Evolutionary conservation across 2,888 invertebrate genomes (phyloP).

Genomic region (Actias luna): DNA sequence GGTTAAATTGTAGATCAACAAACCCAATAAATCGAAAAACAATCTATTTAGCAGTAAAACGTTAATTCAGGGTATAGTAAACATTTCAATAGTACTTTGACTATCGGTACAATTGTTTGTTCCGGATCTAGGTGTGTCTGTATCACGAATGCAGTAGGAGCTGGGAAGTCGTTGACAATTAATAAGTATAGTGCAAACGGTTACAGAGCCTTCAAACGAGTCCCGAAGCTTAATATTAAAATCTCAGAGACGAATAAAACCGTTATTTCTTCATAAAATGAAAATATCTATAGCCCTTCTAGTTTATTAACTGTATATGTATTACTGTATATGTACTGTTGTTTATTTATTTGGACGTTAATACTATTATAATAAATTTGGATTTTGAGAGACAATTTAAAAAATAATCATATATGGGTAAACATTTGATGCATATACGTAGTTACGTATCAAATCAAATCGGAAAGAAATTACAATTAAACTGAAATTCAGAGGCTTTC

Average conservation of each 20-base stretch:
- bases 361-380: too few species aligned
- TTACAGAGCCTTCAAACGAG: background rate
- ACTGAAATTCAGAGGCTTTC: background rate
- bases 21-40: background rate
- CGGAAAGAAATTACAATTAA: background rate
- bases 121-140: slow-evolving; percentile 11
- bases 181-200: background rate
- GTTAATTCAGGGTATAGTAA: background rate
- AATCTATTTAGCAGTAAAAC: background rate
- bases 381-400: too few species aligned
- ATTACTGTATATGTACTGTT: too few species aligned
- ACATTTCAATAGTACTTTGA: background rate
- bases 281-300: too few species aligned
- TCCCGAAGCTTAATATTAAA: background rate
- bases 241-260: background rate
- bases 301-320: too few species aligned
- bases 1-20: background rate
- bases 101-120: background rate
- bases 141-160: slow-evolving; percentile 4
- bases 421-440: too few species aligned
- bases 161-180: slow-evolving; percentile 7
- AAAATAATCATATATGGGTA: too few species aligned
- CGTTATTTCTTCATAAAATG: too few species aligned
- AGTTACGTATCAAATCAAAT: background rate
- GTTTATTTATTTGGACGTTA: too few species aligned